phyloP scores from a whole-genome alignment of 53 echinoderm and acorn worm species.

The Glandiceps talaboti region DNA sequence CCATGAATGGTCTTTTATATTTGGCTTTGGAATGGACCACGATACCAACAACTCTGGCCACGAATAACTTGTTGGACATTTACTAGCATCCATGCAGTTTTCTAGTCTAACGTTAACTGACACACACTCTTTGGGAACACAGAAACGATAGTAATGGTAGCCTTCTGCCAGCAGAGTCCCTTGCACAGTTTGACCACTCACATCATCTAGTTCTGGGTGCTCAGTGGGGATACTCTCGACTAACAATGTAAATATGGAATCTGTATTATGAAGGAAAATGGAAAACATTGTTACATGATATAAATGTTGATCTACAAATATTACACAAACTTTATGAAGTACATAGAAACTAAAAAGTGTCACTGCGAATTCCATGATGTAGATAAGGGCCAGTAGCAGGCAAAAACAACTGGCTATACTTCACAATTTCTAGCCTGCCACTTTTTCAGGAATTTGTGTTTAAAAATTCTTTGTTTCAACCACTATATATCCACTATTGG shows the following conservation, averaged over 20 bases:
- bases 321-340: no score
- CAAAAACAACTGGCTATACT: no score
- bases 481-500: no score
- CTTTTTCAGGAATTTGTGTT: no score
- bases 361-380: no score
- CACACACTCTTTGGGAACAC: conserved; percentile 41
- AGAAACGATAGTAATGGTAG: conserved; percentile 75
- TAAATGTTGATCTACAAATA: no score
- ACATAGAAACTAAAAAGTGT: no score
- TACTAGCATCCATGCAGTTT: conserved; percentile 47
- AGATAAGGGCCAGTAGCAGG: no score
- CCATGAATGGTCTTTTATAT: conserved; percentile 76
- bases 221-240: conserved; percentile 23
- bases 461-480: no score
- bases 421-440: no score
- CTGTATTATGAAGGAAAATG: no score
- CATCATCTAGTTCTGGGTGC: conserved; percentile 46
- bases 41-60: conserved; percentile 86
- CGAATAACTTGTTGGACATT: conserved; percentile 61
- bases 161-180: conserved; percentile 8
- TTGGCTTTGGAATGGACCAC: conserved; percentile 49
- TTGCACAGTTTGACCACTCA: conserved; percentile 14
- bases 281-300: no score
- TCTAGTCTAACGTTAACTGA: conserved; percentile 40
- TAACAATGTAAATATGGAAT: conserved; percentile 38